Evolutionary conservation across 2,888 invertebrate species (phyloP).

Genomic region (Mesorhabditis sp.): DNA sequence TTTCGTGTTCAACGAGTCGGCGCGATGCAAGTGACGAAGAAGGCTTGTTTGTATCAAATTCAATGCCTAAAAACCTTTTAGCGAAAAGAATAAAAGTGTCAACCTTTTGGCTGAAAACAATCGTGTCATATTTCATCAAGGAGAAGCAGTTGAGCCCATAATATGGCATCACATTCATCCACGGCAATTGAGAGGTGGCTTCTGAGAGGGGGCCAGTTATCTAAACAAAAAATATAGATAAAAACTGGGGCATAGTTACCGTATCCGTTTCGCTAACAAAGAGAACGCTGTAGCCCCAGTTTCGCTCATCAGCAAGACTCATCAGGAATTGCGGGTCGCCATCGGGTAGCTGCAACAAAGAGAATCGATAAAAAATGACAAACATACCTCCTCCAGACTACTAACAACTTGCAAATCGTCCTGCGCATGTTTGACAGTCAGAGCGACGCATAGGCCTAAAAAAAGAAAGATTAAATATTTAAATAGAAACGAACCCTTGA

Average conservation of each 20-base stretch:
- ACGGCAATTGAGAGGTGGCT: conserved; percentile 75
- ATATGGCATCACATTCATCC: conserved; percentile 88
- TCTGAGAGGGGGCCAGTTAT: conserved; percentile 72
- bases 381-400: conserved; percentile 67
- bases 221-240: conserved; percentile 16
- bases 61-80: conserved; percentile 68
- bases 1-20: conserved; percentile 39
- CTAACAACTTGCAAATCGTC: conserved; percentile 89
- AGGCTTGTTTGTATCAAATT: conserved; percentile 74
- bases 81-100: no score
- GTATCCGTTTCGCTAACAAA: conserved; percentile 80
- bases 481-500: conserved; percentile 68
- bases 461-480: conserved; percentile 59
- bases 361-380: not conserved
- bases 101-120: conserved; percentile 73
- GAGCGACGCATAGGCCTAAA: conserved; percentile 73
- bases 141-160: conserved; percentile 91
- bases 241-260: conserved; percentile 12
- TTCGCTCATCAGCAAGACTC: conserved; percentile 76
- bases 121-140: conserved; percentile 90
- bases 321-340: conserved; percentile 67
- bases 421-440: conserved; percentile 82
- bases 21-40: conserved; percentile 41
- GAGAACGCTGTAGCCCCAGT: conserved; percentile 93
- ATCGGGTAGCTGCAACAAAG: conserved; percentile 68